A percentile compares a stretch with the other conserved stretches of the same genome.
These are phyloP conservation scores for Tilapia sparmanii DNA, from an alignment of 2,113 vertebrate genomes.

Conservation along the genomic window DNA sequence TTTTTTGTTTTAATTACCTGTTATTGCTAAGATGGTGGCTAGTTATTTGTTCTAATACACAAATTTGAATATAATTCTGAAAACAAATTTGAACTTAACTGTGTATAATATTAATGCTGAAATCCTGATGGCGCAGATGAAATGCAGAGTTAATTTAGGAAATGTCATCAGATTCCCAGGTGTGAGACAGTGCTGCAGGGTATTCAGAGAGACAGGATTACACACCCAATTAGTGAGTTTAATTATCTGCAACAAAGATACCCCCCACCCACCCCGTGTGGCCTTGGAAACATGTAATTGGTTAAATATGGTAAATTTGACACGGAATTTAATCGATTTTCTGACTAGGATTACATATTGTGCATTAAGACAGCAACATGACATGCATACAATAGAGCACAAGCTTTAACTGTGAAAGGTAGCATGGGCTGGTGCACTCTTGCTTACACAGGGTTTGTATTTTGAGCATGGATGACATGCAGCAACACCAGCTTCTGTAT, in stretches of 20 bases:
- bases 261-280: not conserved
- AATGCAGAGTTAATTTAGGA: not conserved
- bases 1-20: not conserved
- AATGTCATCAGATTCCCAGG: not conserved
- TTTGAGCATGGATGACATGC: not conserved
- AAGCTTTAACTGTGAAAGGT: not conserved
- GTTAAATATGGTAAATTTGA: not conserved
- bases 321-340: conserved; percentile 8
- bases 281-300: not conserved
- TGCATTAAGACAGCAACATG: not conserved
- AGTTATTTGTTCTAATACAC: not conserved
- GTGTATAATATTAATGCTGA: not conserved
- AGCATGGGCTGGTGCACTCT: not conserved
- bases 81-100: not conserved
- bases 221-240: conserved; percentile 28
- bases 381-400: not conserved
- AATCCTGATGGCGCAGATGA: not conserved
- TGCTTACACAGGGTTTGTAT: not conserved
- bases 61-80: not conserved
- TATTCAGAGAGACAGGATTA: conserved; percentile 34
- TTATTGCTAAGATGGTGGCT: not conserved
- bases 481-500: not conserved
- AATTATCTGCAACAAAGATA: conserved; percentile 26
- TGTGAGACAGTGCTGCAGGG: not conserved
- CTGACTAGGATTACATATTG: not conserved